Percentiles rank a stretch among this genome's conserved stretches.
These are phyloP conservation scores for Sphecodes monilicornis DNA, from an alignment of 2,888 invertebrate genomes.

Conservation along the genomic window DNA sequence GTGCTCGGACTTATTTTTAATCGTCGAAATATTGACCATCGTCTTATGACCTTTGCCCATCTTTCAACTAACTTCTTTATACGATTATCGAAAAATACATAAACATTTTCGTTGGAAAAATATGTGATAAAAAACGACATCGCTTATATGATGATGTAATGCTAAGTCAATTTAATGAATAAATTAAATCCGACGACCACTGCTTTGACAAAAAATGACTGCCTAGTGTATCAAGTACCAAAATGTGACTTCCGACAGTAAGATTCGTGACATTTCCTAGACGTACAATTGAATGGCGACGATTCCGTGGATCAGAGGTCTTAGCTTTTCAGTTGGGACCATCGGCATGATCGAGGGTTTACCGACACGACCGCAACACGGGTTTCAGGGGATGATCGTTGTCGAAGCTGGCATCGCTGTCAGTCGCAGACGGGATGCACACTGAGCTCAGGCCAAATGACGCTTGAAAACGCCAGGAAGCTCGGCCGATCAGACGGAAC, in stretches of 20 bases:
- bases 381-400: not conserved
- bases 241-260: not conserved
- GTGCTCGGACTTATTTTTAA: no score
- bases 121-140: no score
- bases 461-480: slow-evolving; percentile 49
- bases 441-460: not conserved
- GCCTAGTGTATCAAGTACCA: no score
- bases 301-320: not conserved
- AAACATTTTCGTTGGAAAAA: no score
- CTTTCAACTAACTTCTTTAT: no score
- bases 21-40: no score
- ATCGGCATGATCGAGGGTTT: not conserved
- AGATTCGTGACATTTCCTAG: not conserved
- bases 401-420: not conserved
- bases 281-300: not conserved
- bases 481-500: slow-evolving; percentile 27
- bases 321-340: not conserved
- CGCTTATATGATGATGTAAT: no score
- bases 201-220: no score
- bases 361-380: not conserved
- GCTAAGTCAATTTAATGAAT: no score
- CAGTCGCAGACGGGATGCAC: not conserved
- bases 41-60: no score
- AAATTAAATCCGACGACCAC: no score
- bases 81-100: no score